Conservation (phyloP, 1,140 invertebrate species). For the Akabosia matsudoensis region DNA sequence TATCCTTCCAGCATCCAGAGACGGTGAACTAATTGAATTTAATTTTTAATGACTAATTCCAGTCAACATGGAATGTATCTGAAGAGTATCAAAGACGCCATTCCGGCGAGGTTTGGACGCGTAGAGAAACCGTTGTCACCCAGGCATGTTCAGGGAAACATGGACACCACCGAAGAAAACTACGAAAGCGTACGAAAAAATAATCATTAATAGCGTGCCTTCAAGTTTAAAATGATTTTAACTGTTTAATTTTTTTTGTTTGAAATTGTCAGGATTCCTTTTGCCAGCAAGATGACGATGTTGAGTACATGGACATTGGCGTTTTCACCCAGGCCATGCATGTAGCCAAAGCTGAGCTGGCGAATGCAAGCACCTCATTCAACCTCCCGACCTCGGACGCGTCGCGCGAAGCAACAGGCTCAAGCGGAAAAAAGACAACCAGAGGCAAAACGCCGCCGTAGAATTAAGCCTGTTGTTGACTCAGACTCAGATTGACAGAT, state of each 20-base stretch:
- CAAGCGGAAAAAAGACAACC: too few species aligned
- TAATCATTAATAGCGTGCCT: neutral
- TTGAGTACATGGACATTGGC: conserved; percentile 40
- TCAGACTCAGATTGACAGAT: too few species aligned
- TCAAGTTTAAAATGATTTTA: neutral
- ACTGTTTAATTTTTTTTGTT: neutral
- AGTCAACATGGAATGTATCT: conserved; percentile 40
- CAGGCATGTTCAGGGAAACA: neutral
- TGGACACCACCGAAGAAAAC: neutral
- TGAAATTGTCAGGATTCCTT: conserved; percentile 38
- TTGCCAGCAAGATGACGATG: conserved; percentile 34
- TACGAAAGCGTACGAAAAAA: neutral
- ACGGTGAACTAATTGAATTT: neutral
- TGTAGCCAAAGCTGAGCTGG: conserved; percentile 20
- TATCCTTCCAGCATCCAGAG: neutral
- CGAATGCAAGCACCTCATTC: neutral
- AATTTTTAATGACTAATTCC: neutral
- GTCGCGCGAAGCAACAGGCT: neutral
- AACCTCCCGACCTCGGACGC: neutral
- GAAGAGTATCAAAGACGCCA: conserved; percentile 28
- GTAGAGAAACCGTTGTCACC: conserved; percentile 1
- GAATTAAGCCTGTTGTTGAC: too few species aligned
- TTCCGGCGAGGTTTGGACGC: conserved; percentile 8
- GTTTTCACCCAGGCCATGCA: conserved; percentile 44
- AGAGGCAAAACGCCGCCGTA: too few species aligned